Percentiles rank a stretch among this genome's conserved stretches.
Evolutionary conservation across 1,140 invertebrate genomes (phyloP).

Genomic region (Acromyrmex charruanus): DNA sequence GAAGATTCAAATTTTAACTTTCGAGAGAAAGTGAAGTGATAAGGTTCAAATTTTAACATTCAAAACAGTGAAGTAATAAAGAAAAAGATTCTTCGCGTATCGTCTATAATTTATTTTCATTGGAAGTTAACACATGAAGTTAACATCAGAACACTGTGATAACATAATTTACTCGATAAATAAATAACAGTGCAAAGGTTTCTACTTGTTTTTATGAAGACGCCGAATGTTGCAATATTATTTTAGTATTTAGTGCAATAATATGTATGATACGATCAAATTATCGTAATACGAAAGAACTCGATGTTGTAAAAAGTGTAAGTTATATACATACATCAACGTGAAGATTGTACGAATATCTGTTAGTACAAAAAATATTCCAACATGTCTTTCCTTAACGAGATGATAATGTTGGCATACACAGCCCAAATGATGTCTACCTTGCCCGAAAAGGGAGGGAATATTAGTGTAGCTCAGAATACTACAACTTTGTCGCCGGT

Average conservation of each 20-base stretch:
- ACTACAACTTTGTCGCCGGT: constrained; percentile 81
- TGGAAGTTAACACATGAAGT: background rate
- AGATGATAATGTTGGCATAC: constrained; percentile 81
- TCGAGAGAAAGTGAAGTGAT: background rate
- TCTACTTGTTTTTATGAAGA: background rate
- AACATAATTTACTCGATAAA: background rate
- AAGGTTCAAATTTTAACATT: background rate
- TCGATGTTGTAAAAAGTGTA: background rate
- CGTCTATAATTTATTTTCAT: background rate
- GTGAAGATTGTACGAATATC: background rate
- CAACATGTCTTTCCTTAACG: constrained; percentile 81
- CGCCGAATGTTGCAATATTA: background rate
- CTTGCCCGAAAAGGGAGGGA: constrained; percentile 76
- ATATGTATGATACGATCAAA: background rate
- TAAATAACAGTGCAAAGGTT: background rate
- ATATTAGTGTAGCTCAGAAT: constrained; percentile 44
- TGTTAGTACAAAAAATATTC: constrained; percentile 1
- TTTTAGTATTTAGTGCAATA: background rate
- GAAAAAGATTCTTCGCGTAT: background rate
- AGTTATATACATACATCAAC: background rate
- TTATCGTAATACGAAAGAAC: background rate
- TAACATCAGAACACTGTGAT: constrained; percentile 17
- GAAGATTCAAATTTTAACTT: background rate
- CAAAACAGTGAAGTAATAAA: background rate
- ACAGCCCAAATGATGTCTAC: constrained; percentile 81